Percentiles rank a stretch among this genome's conserved stretches.
These are phyloP conservation scores for Mus minutoides DNA, from an alignment of 2,797 vertebrate genomes.

Conservation along the genomic window DNA sequence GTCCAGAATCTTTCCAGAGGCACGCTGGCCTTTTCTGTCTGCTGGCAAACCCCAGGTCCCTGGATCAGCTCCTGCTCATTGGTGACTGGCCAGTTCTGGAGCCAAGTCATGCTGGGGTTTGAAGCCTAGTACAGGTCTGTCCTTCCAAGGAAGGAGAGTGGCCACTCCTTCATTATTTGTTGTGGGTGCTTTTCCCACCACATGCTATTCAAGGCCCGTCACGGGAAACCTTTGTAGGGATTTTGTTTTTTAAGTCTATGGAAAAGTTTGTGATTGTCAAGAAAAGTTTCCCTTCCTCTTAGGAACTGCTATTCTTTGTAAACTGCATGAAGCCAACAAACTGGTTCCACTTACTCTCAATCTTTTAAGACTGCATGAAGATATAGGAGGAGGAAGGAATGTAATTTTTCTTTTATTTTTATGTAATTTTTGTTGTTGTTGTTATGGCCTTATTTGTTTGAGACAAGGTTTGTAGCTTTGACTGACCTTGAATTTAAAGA, in stretches of 20 bases:
- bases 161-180: neutral
- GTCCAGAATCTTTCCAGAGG: neutral
- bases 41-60: neutral
- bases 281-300: slow-evolving; percentile 28
- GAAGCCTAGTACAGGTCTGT: neutral
- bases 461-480: neutral
- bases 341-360: neutral
- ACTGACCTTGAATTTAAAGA: neutral
- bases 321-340: neutral
- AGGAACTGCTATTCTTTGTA: neutral
- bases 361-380: neutral
- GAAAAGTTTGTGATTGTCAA: neutral
- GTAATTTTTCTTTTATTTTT: neutral
- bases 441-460: neutral
- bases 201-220: neutral
- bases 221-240: neutral
- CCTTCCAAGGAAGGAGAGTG: neutral
- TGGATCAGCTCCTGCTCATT: neutral
- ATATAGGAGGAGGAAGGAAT: neutral
- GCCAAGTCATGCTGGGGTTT: neutral
- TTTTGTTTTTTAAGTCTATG: neutral
- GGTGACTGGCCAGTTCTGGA: neutral
- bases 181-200: neutral
- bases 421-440: neutral
- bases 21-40: neutral